Percentiles rank a stretch among this genome's conserved stretches.
Evolutionary conservation across 2,797 vertebrate species (phyloP).

Genomic region (Xiphorhynchus erythropygius): DNA sequence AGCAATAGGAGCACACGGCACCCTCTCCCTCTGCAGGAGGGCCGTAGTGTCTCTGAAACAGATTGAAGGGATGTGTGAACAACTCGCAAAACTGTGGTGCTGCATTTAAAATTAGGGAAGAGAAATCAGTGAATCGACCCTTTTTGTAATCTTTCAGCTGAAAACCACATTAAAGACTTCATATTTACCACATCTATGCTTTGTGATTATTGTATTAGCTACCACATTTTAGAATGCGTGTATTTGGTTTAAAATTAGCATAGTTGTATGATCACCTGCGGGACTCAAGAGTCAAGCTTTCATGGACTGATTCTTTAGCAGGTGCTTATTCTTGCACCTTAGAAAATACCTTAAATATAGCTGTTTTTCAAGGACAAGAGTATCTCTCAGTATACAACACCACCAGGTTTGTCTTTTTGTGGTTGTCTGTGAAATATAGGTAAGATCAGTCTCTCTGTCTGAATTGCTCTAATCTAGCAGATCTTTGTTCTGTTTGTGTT

Average conservation of each 20-base stretch:
- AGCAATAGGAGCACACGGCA: accelerated
- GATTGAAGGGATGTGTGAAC: neutral
- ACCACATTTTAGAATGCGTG: neutral
- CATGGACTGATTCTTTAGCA: neutral
- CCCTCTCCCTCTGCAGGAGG: neutral
- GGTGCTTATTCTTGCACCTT: neutral
- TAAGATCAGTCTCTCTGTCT: neutral
- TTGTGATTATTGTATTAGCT: neutral
- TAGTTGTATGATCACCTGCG: neutral
- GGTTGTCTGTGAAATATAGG: neutral
- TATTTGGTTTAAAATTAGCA: neutral
- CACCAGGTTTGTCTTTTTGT: neutral
- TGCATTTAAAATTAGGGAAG: neutral
- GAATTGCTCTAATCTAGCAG: neutral
- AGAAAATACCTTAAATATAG: neutral
- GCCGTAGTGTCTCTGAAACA: neutral
- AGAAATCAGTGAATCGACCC: neutral
- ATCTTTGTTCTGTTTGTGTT: neutral
- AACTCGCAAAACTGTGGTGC: neutral
- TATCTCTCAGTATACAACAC: neutral
- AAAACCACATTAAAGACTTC: neutral
- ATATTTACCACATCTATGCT: neutral
- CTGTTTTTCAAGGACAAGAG: neutral
- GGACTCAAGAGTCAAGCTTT: neutral
- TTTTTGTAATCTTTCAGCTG: neutral